Evolutionary conservation across 1,140 invertebrate genomes (phyloP).

Genomic region (Aphis gossypii): DNA sequence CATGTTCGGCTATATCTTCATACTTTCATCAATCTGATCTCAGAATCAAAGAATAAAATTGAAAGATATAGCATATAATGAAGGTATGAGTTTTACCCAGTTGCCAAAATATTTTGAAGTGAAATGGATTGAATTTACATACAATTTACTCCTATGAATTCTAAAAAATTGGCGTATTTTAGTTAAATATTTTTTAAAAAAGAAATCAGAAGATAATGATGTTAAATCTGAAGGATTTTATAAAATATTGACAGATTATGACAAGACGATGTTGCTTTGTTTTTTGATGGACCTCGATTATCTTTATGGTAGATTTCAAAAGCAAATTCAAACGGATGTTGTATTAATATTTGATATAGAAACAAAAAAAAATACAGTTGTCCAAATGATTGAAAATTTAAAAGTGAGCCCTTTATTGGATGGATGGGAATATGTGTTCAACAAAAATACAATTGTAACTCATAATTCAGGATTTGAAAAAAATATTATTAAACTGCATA

Average conservation of each 20-base stretch:
- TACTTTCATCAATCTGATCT: not conserved
- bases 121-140: not conserved
- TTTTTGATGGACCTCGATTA: not conserved
- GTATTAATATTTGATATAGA: constrained; percentile 15
- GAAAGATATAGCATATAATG: not conserved
- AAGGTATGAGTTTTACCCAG: not conserved
- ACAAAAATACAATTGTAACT: too few relatives aligned
- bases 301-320: constrained; percentile 1
- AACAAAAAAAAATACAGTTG: not conserved
- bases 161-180: not conserved
- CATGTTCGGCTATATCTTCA: not conserved
- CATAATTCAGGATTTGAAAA: too few relatives aligned
- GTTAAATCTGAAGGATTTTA: not conserved
- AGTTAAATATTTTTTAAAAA: constrained; percentile 7
- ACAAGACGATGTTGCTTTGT: not conserved
- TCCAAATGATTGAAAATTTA: constrained; percentile 14
- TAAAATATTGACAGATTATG: constrained; percentile 28
- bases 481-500: too few relatives aligned
- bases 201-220: not conserved
- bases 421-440: too few relatives aligned
- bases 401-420: not conserved
- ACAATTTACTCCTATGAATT: not conserved
- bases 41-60: not conserved
- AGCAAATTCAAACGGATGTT: not conserved
- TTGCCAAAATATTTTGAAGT: constrained; percentile 5